phyloP scores from a whole-genome alignment of 2,888 invertebrate genomes.

The Blera fallax region DNA sequence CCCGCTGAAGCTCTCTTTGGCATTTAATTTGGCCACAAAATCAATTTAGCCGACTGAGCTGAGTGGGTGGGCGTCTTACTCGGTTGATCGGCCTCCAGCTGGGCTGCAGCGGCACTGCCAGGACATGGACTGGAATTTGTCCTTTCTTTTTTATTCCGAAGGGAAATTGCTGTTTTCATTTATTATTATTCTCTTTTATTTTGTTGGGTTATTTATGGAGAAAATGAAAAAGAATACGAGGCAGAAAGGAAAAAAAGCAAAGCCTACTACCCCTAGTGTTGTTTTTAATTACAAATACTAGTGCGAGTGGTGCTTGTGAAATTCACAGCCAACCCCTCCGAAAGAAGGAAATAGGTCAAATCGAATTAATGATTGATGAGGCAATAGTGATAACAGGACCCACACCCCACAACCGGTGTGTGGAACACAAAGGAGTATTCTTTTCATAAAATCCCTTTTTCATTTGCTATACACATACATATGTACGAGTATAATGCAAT shows the following conservation, averaged over 20 bases:
- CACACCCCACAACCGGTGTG: background rate
- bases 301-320: background rate
- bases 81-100: slow-evolving; percentile 35
- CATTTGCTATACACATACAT: background rate
- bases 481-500: no score
- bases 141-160: slow-evolving; percentile 30
- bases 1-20: slow-evolving; percentile 35
- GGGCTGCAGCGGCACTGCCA: slow-evolving; percentile 23
- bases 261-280: slow-evolving; percentile 18
- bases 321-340: background rate
- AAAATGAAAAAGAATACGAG: slow-evolving; percentile 42
- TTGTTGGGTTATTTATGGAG: slow-evolving; percentile 62
- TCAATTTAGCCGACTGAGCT: slow-evolving; percentile 62
- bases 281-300: slow-evolving; percentile 57
- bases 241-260: background rate
- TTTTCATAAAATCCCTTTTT: background rate
- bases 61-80: slow-evolving; percentile 40
- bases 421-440: slow-evolving; percentile 8
- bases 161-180: slow-evolving; percentile 63
- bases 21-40: slow-evolving; percentile 72
- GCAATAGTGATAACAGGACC: slow-evolving; percentile 31
- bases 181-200: slow-evolving; percentile 57
- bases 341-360: slow-evolving; percentile 52
- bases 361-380: slow-evolving; percentile 65
- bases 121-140: slow-evolving; percentile 33